phyloP scores from a whole-genome alignment of 2,888 invertebrate genomes.

The Sinotaia quadrata region DNA sequence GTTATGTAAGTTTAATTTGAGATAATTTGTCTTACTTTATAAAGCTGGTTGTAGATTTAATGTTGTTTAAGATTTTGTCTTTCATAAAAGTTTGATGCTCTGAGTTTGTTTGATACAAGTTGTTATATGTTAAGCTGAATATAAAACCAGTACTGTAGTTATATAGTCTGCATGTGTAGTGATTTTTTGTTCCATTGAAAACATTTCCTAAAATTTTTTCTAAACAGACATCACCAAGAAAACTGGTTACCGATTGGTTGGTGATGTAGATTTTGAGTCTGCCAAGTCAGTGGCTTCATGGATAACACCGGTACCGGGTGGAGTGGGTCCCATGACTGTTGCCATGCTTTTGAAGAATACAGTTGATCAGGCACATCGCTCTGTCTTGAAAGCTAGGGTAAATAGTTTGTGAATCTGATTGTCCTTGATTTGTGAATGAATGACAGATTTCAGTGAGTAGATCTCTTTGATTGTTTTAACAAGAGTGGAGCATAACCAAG shows the following conservation, averaged over 20 bases:
- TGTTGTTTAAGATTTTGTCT: no score
- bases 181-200: not conserved
- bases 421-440: not conserved
- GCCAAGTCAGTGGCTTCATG: constrained; percentile 85
- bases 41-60: no score
- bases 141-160: no score
- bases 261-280: constrained; percentile 88
- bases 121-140: no score
- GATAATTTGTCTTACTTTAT: no score
- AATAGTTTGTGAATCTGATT: constrained; percentile 9
- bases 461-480: no score
- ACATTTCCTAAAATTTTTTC: not conserved
- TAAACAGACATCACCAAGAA: constrained; percentile 70
- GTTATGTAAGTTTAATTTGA: no score
- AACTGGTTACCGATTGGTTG: constrained; percentile 88
- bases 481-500: not conserved
- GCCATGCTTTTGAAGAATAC: constrained; percentile 92
- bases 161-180: no score
- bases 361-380: constrained; percentile 81
- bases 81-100: no score
- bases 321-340: constrained; percentile 99
- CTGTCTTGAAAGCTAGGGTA: constrained; percentile 42
- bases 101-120: no score
- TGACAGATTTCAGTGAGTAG: not conserved
- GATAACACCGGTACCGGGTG: constrained; percentile 92